Base-by-base conservation (phyloP, 1,140 invertebrate species). In the Drosophila kohkoa region DNA sequence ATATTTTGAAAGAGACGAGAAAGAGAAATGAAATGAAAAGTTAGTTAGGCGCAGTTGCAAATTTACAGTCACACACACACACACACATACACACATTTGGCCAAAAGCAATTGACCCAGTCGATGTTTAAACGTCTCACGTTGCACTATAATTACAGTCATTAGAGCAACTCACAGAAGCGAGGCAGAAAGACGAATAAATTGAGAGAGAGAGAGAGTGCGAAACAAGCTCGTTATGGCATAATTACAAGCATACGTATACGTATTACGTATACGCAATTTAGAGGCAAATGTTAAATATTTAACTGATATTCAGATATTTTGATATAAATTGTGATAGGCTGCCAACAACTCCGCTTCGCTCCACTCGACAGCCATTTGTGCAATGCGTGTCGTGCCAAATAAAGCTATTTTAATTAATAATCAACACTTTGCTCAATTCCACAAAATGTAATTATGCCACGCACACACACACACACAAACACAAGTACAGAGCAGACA, bases 321-420 rank as follows among this genome's bases (percentile, higher is more conserved):
- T 25, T 59, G 49, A 63, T 59, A 46, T 46, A 54, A 71, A 81
- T 79, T 81, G 49, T 74, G 81, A 85, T 71, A 67, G 67, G 43
- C 20, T 4, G 20, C 20, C 20, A 25, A 25, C 69, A 68, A 66
- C 60, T 58, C 51, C 11, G 49, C 66, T 25, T 3, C 20, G 20
- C 20, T 25, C 20, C 38, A 30, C 30, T 54, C 30, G 28, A 54
- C 51, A 35, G 66, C 35, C 55, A 25, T 64, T 54, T 70, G 52
- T 60, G 46, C 30, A 49, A 41, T 70, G 60, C 68, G 64, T 73
- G 71, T 48, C 62, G 51, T 64, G 68, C 66, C 67, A 79, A 80
- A 88, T 88, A 87, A 89, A 88, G 81, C 83, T 77, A 88, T 88
- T 88, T 89, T 89, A 88, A 88, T 88, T 89, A 88, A 88, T 88